Percentiles rank a stretch among this genome's conserved stretches.
phyloP scores from a whole-genome alignment of 2,888 invertebrate species.

The Rhaphigaster nebulosa region DNA sequence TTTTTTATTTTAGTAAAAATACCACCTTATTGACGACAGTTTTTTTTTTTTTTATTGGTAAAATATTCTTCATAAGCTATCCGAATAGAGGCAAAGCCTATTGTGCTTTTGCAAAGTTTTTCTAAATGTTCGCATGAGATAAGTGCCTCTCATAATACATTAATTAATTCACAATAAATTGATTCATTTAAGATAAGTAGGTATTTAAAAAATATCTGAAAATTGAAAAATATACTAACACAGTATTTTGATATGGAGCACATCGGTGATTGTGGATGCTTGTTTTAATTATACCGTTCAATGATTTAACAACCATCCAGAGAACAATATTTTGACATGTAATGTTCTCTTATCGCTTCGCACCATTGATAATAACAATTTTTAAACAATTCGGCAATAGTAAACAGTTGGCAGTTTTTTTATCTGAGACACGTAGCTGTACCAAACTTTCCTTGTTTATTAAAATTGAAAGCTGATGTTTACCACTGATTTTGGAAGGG shows the following conservation, averaged over 20 bases:
- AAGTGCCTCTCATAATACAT: no score
- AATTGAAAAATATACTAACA: not conserved
- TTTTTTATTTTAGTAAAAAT: no score
- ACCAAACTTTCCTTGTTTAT: slow-evolving; percentile 15
- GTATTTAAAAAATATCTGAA: not conserved
- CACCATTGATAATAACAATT: slow-evolving; percentile 4
- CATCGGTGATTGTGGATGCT: not conserved
- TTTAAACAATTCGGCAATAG: not conserved
- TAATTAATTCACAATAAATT: no score
- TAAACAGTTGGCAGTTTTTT: slow-evolving; percentile 2
- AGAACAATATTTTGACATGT: not conserved
- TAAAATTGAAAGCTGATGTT: not conserved
- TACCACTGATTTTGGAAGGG: not conserved
- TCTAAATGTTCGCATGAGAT: no score
- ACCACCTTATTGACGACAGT: no score
- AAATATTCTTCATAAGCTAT: no score
- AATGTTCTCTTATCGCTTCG: not conserved
- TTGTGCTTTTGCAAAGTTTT: no score
- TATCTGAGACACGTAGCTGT: not conserved
- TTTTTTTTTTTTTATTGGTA: no score
- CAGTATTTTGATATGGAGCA: not conserved
- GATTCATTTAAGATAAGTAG: no score
- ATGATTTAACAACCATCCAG: not conserved
- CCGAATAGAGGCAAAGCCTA: no score
- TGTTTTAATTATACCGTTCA: not conserved